Evolutionary conservation across 2,797 vertebrate genomes (phyloP), one percentile per base, ranked within the genome.

Genomic region (Sebastes itinus): DNA sequence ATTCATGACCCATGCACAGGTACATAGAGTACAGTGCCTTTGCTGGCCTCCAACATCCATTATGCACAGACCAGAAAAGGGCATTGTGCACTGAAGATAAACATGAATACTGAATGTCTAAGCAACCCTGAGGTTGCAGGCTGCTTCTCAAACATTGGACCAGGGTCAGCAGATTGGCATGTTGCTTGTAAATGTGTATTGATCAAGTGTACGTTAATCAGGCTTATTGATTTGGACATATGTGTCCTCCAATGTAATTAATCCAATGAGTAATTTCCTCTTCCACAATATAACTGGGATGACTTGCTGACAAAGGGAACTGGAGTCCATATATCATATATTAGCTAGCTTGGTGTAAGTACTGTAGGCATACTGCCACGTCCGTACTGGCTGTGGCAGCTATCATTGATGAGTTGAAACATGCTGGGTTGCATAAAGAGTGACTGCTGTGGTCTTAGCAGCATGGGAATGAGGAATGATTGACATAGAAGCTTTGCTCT

Each of bases 121-220:
- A 58, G 60, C 64, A 74, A 80, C 59, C 81, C 77, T 66, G 71
- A 74, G 75, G 83, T 58, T 81, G 81, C 81, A 80, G 33, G 38
- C 32, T 63, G 32, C 20, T 87, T 78, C 64, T 81, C 80, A 62
- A 80, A 79, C 66, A 27, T 72, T 72, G 67, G 14, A 66, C 64
- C 28, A 0, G 75, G 87, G 75, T 83, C 84, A 91, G 87, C 75
- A 88, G 73, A 87, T 80, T 67, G 69, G 77, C 63, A 60, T 82
- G 89, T 80, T 81, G 55, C 76, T 84, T 88, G 86, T 89, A 88
- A 90, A 90, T 76, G 54, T n/a, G 27, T 88, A 92, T 93, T 73
- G 90, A 93, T 92, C 77, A 76, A 71, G 79, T 68, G 77, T 79
- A 81, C 69, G 81, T 86, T 88, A 91, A 92, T 94, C 90, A 91